Percentiles rank a stretch among this genome's conserved stretches.
Evolutionary conservation across 2,113 vertebrate genomes (phyloP).

Genomic region (Turdus rufiventris): DNA sequence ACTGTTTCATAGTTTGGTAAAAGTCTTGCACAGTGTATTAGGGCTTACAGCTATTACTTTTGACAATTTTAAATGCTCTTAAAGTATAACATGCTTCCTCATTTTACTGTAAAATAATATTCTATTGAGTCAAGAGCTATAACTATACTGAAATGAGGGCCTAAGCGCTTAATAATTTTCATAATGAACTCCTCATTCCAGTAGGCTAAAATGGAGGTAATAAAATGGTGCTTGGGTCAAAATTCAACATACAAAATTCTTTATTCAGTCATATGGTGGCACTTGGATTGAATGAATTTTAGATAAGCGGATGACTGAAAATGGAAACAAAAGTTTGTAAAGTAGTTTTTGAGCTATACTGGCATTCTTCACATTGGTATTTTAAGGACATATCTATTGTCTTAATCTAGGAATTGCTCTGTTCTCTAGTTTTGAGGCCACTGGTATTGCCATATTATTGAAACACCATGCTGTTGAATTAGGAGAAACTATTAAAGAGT

Average conservation of each 20-base stretch:
- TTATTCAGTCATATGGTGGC: not conserved
- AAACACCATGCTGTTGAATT: not conserved
- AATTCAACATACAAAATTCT: not conserved
- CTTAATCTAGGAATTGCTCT: not conserved
- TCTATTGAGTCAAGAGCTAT: not conserved
- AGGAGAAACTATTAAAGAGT: not conserved
- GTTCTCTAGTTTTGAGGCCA: not conserved
- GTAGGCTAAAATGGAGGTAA: not conserved
- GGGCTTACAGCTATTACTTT: constrained; percentile 44
- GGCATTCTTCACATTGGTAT: not conserved
- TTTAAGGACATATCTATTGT: not conserved
- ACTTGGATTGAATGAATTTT: not conserved
- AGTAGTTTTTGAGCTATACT: not conserved
- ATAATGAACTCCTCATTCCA: not conserved
- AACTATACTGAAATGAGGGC: not conserved
- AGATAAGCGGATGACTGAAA: not conserved
- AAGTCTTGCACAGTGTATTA: constrained; percentile 43
- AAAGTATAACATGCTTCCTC: not conserved
- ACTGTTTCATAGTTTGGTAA: constrained; percentile 32
- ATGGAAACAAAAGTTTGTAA: not conserved
- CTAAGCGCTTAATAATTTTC: constrained; percentile 8
- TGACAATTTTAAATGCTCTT: constrained; percentile 38
- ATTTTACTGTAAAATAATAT: constrained; percentile 34
- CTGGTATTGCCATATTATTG: not conserved
- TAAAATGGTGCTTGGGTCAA: not conserved